phyloP scores from a whole-genome alignment of 2,797 vertebrate species.

The Sebastiscus tertius region DNA sequence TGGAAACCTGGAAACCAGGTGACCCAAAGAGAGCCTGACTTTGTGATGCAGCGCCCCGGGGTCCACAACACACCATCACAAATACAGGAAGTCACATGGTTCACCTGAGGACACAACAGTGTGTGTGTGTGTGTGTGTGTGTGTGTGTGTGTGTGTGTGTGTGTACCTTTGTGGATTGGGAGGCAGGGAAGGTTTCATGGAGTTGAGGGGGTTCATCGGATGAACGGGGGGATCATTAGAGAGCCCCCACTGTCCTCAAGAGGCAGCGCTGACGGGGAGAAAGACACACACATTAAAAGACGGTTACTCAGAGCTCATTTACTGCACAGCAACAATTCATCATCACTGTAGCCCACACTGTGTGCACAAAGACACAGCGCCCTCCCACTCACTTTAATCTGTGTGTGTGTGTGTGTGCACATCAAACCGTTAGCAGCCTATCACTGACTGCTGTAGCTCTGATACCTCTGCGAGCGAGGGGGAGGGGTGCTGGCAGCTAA shows the following conservation, averaged over 20 bases:
- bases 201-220: conserved; percentile 77
- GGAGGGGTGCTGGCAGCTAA: conserved; percentile 64
- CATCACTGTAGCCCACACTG: conserved; percentile 51
- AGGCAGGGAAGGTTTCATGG: conserved; percentile 76
- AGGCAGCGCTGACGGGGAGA: conserved; percentile 45
- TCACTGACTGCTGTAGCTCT: conserved; percentile 71
- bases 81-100: conserved; percentile 10
- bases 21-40: neutral
- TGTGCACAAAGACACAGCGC: conserved; percentile 59
- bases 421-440: conserved; percentile 69
- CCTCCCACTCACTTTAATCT: conserved; percentile 72
- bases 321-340: conserved; percentile 63
- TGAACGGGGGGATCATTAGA: conserved; percentile 72
- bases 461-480: conserved; percentile 68
- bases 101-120: conserved; percentile 42
- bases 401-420: conserved; percentile 43
- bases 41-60: neutral
- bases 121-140: conserved; percentile 7
- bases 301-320: conserved; percentile 51
- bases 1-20: neutral
- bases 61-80: neutral
- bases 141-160: conserved; percentile 19
- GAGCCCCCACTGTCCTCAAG: conserved; percentile 70
- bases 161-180: conserved; percentile 74
- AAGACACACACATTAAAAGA: conserved; percentile 27